These are phyloP conservation scores for Aurelia aurita DNA, from an alignment of 30 jellyfish, hydroid and myxozoan genomes.

Conservation along the genomic window DNA sequence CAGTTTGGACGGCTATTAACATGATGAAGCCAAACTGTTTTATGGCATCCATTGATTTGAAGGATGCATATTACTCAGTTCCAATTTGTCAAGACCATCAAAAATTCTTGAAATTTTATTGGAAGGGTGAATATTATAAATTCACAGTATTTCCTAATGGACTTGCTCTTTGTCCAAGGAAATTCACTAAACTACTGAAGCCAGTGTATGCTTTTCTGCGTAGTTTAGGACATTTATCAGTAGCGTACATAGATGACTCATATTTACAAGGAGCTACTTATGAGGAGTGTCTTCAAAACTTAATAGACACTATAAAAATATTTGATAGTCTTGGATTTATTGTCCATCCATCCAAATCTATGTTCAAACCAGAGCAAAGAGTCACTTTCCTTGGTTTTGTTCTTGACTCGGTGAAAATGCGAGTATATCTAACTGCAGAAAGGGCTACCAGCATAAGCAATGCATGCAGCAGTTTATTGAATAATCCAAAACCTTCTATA, in stretches of 20 bases:
- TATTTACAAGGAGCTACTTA: too few species aligned
- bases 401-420: constrained; percentile 36
- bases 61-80: constrained; percentile 5
- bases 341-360: constrained; percentile 44
- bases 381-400: constrained; percentile 44
- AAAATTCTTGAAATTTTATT: constrained; percentile 2
- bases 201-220: constrained; percentile 25
- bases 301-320: neutral
- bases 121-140: constrained; percentile 11
- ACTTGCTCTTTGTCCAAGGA: constrained; percentile 6
- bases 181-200: constrained; percentile 46
- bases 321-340: constrained; percentile 46
- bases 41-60: constrained; percentile 19
- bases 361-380: constrained; percentile 42
- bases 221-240: constrained; percentile 11
- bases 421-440: constrained; percentile 32
- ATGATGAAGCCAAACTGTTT: constrained; percentile 16
- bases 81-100: neutral
- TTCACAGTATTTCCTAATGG: constrained; percentile 51
- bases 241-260: constrained; percentile 27
- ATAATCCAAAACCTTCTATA: too few species aligned
- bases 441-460: neutral
- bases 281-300: too few species aligned
- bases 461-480: neutral
- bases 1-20: constrained; percentile 21